Evolutionary conservation across 2,888 invertebrate genomes (phyloP).

Genomic region (Peribatodes rhomboidaria): DNA sequence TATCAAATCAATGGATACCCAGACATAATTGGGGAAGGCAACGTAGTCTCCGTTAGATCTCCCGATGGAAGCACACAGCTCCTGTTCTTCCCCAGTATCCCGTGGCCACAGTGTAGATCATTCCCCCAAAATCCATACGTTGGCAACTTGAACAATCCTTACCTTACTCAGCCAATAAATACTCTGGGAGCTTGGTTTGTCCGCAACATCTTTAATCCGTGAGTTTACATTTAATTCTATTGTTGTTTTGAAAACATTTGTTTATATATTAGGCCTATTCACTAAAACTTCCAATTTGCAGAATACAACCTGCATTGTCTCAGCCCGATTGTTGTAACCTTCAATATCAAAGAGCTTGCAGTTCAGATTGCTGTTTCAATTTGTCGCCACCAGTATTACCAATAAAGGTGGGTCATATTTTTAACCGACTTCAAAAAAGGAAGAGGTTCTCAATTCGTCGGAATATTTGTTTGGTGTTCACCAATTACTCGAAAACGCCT

Average conservation of each 20-base stretch:
- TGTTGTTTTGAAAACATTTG: too few species aligned
- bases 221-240: conserved; percentile 53
- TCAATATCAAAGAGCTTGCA: conserved; percentile 22
- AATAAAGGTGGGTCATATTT: conserved; percentile 20
- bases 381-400: conserved; percentile 14
- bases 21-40: conserved; percentile 75
- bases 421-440: background rate
- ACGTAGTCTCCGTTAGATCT: conserved; percentile 64
- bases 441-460: too few species aligned
- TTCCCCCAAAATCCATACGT: conserved; percentile 41
- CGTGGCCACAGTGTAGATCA: conserved; percentile 49
- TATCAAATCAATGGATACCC: conserved; percentile 43
- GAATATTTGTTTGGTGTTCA: too few species aligned
- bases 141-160: conserved; percentile 45
- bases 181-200: conserved; percentile 66
- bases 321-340: conserved; percentile 22
- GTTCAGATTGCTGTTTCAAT: conserved; percentile 27
- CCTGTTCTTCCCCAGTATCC: conserved; percentile 67
- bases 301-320: conserved; percentile 30
- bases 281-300: conserved; percentile 11
- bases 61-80: conserved; percentile 73
- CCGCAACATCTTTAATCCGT: conserved; percentile 68
- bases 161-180: background rate
- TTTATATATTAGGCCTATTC: background rate
- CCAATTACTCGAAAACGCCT: too few species aligned